Percentiles rank a stretch among this genome's conserved stretches.
Conservation (phyloP, 2,888 invertebrate species). For the Ceraclea dissimilis region DNA sequence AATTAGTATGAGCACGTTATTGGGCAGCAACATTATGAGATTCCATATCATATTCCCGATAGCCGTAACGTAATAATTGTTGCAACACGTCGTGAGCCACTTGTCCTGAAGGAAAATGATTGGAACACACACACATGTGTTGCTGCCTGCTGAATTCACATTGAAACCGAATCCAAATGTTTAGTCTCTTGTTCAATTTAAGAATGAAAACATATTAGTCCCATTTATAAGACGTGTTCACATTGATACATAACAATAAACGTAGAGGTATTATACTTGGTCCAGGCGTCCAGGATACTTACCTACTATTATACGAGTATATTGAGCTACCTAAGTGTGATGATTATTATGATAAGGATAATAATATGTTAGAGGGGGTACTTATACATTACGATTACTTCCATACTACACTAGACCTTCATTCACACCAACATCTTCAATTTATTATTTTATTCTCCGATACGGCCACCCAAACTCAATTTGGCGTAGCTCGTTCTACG, state of each 20-base stretch:
- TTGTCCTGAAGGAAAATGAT: not conserved
- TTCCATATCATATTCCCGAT: too few relatives aligned
- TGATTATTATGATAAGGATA: conserved; percentile 11
- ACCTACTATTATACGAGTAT: not conserved
- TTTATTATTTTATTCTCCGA: too few relatives aligned
- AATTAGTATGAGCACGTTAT: too few relatives aligned
- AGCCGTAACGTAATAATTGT: too few relatives aligned
- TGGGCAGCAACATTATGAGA: too few relatives aligned
- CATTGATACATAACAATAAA: too few relatives aligned
- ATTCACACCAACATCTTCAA: too few relatives aligned
- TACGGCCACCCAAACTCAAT: too few relatives aligned
- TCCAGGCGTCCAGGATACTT: conserved; percentile 3
- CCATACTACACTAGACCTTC: too few relatives aligned
- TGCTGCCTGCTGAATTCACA: conserved; percentile 23
- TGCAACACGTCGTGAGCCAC: not conserved
- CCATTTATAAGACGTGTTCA: conserved; percentile 11
- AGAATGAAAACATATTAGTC: conserved; percentile 27
- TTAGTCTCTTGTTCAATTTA: conserved; percentile 25
- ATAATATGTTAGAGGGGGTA: conserved; percentile 20
- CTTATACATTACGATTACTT: too few relatives aligned
- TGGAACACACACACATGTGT: conserved; percentile 14
- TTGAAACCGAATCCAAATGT: conserved; percentile 26
- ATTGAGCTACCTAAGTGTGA: not conserved
- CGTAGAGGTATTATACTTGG: too few relatives aligned
- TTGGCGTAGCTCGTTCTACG: too few relatives aligned